phyloP scores from a whole-genome alignment of 1,140 invertebrate species.

The Zaprionus gabonicus region DNA sequence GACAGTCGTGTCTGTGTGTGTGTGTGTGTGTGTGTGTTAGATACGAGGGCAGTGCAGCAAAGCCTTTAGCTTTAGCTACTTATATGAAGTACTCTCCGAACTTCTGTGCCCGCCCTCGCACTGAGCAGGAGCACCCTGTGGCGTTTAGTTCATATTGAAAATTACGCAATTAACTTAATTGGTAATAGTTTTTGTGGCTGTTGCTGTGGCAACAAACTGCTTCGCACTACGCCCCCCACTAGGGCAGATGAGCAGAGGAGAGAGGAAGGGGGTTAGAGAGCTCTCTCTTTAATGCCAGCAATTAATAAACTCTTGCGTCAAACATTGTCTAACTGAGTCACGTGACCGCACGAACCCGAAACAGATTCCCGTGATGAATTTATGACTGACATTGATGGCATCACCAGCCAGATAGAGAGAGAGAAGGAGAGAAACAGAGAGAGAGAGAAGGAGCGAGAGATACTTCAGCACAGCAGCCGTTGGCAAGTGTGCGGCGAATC shows the following conservation, averaged over 20 bases:
- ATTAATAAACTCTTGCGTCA: slow-evolving; percentile 73
- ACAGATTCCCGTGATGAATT: slow-evolving; percentile 83
- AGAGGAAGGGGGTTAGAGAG: slow-evolving; percentile 8
- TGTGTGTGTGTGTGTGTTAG: too few relatives aligned
- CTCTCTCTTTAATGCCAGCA: slow-evolving; percentile 72
- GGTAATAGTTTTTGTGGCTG: slow-evolving; percentile 64
- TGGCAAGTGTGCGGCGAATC: slow-evolving; percentile 40
- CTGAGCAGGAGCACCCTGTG: slow-evolving; percentile 47
- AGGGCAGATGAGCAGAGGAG: neutral
- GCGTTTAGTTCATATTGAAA: slow-evolving; percentile 61
- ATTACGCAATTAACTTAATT: slow-evolving; percentile 76
- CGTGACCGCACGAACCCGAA: slow-evolving; percentile 78
- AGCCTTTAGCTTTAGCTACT: too few relatives aligned
- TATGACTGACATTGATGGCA: slow-evolving; percentile 81
- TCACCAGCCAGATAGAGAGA: slow-evolving; percentile 2
- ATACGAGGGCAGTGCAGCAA: slow-evolving; percentile 20
- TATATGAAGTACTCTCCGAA: neutral
- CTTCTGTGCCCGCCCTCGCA: slow-evolving; percentile 22
- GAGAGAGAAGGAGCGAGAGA: slow-evolving; percentile 19
- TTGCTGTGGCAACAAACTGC: slow-evolving; percentile 62
- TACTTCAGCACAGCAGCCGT: slow-evolving; percentile 60
- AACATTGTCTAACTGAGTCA: slow-evolving; percentile 77
- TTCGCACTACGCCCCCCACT: slow-evolving; percentile 50
- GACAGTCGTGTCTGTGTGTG: neutral
- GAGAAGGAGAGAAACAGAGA: slow-evolving; percentile 23